Base-by-base conservation (phyloP, 2,113 vertebrate genomes). In the Phainopepla nitens region DNA sequence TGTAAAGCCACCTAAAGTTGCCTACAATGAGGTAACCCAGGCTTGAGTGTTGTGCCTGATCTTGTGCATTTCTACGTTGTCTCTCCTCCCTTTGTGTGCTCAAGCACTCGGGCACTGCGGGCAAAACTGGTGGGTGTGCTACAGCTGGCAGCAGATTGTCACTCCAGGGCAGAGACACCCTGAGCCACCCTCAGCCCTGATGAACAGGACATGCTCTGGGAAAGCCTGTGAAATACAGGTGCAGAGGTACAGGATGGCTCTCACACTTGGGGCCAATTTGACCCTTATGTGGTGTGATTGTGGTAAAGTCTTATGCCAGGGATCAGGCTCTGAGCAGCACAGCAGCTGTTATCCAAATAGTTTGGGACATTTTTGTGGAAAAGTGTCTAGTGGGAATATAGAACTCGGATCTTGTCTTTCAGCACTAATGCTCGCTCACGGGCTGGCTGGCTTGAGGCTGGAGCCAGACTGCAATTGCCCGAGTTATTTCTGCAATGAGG, bases 401-500 rank as follows among this genome's bases (percentile, higher is more conserved):
- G 68, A 93, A 73, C 71, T 87, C 29, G 0, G 42, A 39, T 90
- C 58, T 65, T 66, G 47, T 82, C 79, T 92, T 92, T 90, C 76
- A 85, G 90, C 72, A 51, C 51, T 85, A 39, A 39, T 11, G 15
- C 68, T 77, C 2, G 1, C 72, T 91, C 57, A n/a, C 0, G 17
- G 27, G 50, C 75, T 88, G 66, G 68, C 62, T 92, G 80, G 54
- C 80, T 80, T 45, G 94, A 90, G 68, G 60, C 73, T 93, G 65
- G 58, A 87, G 88, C 72, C 86, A 95, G 92, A 76, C 76, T 89
- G 76, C 80, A 81, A 62, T 89, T 36, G 28, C 82, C 60, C 27
- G 24, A 90, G 80, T 89, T 95, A 93, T 96, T 96, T 86, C 64
- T 89, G 94, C 93, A 93, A 92, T 81, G 92, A 96, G 64, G 71